Conservation (phyloP, 2,888 invertebrate genomes). For the Pharmacophagus antenor region DNA sequence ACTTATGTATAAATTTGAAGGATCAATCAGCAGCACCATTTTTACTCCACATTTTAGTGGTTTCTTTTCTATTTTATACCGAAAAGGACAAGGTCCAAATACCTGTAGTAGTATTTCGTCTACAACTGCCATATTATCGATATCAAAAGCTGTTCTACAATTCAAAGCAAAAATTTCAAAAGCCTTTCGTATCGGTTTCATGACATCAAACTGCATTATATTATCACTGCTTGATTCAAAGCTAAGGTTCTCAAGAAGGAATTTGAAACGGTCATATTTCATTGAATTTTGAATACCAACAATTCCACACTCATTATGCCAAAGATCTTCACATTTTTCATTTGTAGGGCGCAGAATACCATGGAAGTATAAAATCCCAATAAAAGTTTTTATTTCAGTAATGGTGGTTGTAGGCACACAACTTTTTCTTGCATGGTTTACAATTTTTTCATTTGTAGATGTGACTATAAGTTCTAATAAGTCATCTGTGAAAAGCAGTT, state of each 20-base stretch:
- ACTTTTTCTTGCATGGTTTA: constrained; percentile 42
- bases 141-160: constrained; percentile 60
- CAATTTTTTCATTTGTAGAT: constrained; percentile 65
- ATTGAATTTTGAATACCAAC: constrained; percentile 58
- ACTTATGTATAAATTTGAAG: constrained; percentile 65
- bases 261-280: constrained; percentile 63
- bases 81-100: constrained; percentile 69
- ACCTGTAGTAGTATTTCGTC: constrained; percentile 71
- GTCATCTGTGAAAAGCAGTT: constrained; percentile 64
- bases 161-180: constrained; percentile 73
- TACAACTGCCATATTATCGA: constrained; percentile 57
- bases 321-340: constrained; percentile 62
- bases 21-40: constrained; percentile 63
- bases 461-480: constrained; percentile 64
- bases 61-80: constrained; percentile 64
- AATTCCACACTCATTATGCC: constrained; percentile 60
- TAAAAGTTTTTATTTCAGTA: constrained; percentile 63
- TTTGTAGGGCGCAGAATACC: constrained; percentile 69
- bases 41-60: constrained; percentile 64
- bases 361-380: constrained; percentile 69
- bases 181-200: constrained; percentile 67
- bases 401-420: constrained; percentile 47
- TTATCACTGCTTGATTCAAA: constrained; percentile 54
- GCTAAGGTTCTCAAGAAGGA: constrained; percentile 59
- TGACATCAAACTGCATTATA: constrained; percentile 56